These are phyloP conservation scores for Pachycephala philippinensis DNA, from an alignment of 2,113 vertebrate genomes.

Conservation along the genomic window DNA sequence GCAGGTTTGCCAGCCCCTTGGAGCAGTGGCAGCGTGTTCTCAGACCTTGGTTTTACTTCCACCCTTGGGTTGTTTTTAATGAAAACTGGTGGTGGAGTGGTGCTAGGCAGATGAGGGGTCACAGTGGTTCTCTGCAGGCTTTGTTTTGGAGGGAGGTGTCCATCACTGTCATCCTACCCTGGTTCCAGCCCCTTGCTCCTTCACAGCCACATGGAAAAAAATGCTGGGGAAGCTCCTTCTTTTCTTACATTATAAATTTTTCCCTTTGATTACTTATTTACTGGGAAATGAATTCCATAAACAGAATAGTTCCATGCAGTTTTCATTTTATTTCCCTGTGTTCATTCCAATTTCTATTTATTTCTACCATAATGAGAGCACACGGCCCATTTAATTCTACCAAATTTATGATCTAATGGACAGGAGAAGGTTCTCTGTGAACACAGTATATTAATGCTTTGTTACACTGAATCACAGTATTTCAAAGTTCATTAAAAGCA, in stretches of 20 bases:
- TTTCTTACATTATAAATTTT: not conserved
- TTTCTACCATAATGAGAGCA: slow-evolving; percentile 26
- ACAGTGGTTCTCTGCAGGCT: not conserved
- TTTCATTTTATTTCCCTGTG: slow-evolving; percentile 15
- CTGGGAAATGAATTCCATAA: slow-evolving; percentile 6
- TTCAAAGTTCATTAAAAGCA: slow-evolving; percentile 11
- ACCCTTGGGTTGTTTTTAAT: not conserved
- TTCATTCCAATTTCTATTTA: slow-evolving; percentile 31
- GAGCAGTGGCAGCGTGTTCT: not conserved
- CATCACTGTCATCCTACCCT: not conserved
- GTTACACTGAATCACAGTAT: not conserved
- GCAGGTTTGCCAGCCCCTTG: not conserved
- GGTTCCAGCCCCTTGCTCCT: not conserved
- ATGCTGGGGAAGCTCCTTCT: not conserved
- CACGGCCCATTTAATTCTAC: slow-evolving; percentile 24
- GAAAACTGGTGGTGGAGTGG: not conserved
- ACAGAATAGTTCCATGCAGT: not conserved
- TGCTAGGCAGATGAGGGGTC: not conserved
- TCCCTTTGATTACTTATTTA: not conserved
- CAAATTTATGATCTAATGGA: slow-evolving; percentile 24
- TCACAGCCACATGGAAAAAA: not conserved
- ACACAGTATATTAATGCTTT: not conserved
- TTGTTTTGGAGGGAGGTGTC: not conserved
- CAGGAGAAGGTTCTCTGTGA: slow-evolving; percentile 1
- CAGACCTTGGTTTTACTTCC: not conserved